phyloP scores from a whole-genome alignment of 2,888 invertebrate genomes.

The Synergus gifuensis region DNA sequence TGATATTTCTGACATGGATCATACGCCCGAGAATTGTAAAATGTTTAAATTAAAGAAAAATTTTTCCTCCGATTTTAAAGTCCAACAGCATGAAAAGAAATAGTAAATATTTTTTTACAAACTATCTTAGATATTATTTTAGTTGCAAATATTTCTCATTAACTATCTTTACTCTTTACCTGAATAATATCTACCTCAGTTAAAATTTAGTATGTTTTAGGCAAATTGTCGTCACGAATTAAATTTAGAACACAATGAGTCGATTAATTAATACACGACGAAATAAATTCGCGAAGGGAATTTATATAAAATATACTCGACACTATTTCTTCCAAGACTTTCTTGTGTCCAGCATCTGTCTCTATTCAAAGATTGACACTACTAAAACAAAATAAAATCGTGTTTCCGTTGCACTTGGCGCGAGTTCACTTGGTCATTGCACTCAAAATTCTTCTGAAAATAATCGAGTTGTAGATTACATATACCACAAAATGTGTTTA shows the following conservation, averaged over 20 bases:
- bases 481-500: not conserved
- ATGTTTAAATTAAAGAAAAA: not conserved
- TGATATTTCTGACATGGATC: not conserved
- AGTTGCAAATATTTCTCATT: no score
- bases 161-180: not conserved
- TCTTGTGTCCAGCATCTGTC: not conserved
- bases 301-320: not conserved
- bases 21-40: not conserved
- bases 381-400: conserved; percentile 38
- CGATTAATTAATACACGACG: not conserved
- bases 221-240: not conserved
- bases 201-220: not conserved
- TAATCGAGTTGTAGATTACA: not conserved
- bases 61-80: not conserved
- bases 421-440: conserved; percentile 1
- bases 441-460: conserved; percentile 20
- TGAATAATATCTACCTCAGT: not conserved
- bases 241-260: not conserved
- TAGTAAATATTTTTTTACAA: not conserved
- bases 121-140: not conserved
- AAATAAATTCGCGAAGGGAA: not conserved
- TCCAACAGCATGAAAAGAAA: not conserved
- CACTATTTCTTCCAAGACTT: conserved; percentile 6
- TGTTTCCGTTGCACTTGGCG: conserved; percentile 10
- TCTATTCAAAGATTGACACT: conserved; percentile 30